These are phyloP conservation scores for Rhabdomys dilectus DNA, from an alignment of 2,113 vertebrate genomes.

Conservation along the genomic window DNA sequence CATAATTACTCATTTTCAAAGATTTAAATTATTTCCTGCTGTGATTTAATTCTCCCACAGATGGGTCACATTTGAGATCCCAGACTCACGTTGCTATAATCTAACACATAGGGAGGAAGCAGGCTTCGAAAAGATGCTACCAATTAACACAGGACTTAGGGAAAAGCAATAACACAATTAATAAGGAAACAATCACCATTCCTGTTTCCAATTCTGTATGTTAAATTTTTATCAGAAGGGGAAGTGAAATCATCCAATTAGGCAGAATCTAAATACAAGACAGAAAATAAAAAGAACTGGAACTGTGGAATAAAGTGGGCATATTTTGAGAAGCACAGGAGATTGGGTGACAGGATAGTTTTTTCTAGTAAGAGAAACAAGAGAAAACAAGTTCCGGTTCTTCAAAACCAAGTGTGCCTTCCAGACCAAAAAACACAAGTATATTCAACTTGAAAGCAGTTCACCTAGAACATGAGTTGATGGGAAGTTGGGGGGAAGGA, in stretches of 20 bases:
- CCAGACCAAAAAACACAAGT: neutral
- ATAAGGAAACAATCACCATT: slow-evolving; percentile 46
- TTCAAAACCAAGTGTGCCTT: neutral
- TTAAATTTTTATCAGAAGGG: slow-evolving; percentile 59
- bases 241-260: slow-evolving; percentile 62
- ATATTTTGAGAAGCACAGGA: neutral
- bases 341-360: neutral
- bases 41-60: slow-evolving; percentile 47
- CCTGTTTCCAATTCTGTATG: neutral
- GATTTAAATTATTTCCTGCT: slow-evolving; percentile 58
- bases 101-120: slow-evolving; percentile 45
- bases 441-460: slow-evolving; percentile 4
- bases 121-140: neutral
- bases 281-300: slow-evolving; percentile 56
- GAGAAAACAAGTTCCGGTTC: neutral
- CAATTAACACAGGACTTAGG: slow-evolving; percentile 49
- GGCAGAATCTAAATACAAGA: slow-evolving; percentile 59
- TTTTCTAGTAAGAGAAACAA: neutral
- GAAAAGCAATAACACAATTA: slow-evolving; percentile 47
- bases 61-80: slow-evolving; percentile 26
- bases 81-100: slow-evolving; percentile 30
- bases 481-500: neutral
- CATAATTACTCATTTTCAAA: slow-evolving; percentile 64
- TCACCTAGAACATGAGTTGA: neutral
- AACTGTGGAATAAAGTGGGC: slow-evolving; percentile 36